phyloP scores from a whole-genome alignment of 2,888 invertebrate species.

The Lithophane semibrunnea region DNA sequence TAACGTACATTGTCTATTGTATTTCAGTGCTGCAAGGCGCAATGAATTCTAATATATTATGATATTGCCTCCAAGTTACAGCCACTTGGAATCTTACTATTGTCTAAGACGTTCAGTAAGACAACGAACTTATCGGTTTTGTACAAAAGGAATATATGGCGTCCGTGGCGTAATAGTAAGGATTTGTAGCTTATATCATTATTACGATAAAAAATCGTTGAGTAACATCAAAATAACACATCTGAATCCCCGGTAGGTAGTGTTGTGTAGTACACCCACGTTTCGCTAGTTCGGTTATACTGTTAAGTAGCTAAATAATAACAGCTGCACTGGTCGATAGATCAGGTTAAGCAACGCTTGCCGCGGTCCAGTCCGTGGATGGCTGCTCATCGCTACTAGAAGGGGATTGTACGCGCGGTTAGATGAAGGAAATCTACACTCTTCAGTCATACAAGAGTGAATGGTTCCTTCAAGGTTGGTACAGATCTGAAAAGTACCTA shows the following conservation, averaged over 20 bases:
- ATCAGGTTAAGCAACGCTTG: too few species aligned
- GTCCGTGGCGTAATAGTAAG: background rate
- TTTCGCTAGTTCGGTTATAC: too few species aligned
- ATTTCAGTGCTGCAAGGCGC: conserved; percentile 63
- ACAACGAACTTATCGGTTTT: conserved; percentile 49
- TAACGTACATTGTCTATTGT: conserved; percentile 64
- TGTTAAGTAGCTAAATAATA: too few species aligned
- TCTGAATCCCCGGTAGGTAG: too few species aligned
- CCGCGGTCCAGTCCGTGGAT: too few species aligned
- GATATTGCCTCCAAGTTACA: conserved; percentile 55
- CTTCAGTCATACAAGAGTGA: too few species aligned
- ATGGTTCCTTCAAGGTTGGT: too few species aligned
- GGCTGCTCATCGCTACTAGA: too few species aligned
- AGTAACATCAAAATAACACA: too few species aligned
- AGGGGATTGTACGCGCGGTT: too few species aligned
- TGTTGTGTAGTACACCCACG: too few species aligned
- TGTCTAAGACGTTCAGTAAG: conserved; percentile 38
- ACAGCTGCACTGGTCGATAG: too few species aligned
- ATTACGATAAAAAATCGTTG: background rate
- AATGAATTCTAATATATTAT: conserved; percentile 62
- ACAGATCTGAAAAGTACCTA: background rate
- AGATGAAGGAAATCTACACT: background rate
- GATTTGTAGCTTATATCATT: background rate
- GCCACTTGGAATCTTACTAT: conserved; percentile 40
- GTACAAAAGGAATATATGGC: conserved; percentile 9